Base-by-base conservation (phyloP, 2,797 vertebrate genomes). In the Schizopygopsis malacanthus region DNA sequence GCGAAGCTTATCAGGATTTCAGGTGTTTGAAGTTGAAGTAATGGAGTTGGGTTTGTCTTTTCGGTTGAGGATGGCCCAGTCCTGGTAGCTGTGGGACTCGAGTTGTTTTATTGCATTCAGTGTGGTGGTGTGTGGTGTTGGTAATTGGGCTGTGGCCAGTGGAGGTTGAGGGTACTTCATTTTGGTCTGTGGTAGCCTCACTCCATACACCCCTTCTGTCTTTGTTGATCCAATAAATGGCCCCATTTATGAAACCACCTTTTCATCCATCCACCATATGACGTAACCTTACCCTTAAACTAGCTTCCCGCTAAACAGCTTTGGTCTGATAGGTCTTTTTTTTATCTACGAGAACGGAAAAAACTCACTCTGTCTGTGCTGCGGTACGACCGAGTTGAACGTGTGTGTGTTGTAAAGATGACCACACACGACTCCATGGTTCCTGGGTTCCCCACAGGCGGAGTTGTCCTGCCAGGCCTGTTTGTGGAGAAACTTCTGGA, bases 21-120 rank as follows among this genome's bases (percentile, higher is more conserved):
- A 73, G 81, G 43, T 72, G 33, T 25, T 45, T 72, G 2, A 13
- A 45, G 22, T 41, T 43, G 1, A 76, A n/a, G 20, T n/a, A 15
- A 41, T 10, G 20, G 20, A 59, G 20, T 22, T 2, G 33, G 54
- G 12, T n/a, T 77, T 59, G 52, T n/a, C 75, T 78, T 56, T 33
- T 79, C 5, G 59, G 59, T 28, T 45, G n/a, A 63, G 56, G 77
- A 76, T 71, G 82, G 54, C 71, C 81, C 70, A 39, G n/a, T 67
- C 33, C 39, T 84, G 77, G 69, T 81, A 80, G 70, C 79, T 82
- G 84, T 82, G 69, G 87, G 37, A 56, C 79, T 72, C 41, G 59
- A 76, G 86, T 82, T 86, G 87, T 86, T 89, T 90, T 88, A 89
- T 84, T 84, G 85, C 85, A 79, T 89, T 89, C 83, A 87, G 73